These are phyloP conservation scores for Acromyrmex charruanus DNA, from an alignment of 1,140 invertebrate species.

Conservation along the genomic window DNA sequence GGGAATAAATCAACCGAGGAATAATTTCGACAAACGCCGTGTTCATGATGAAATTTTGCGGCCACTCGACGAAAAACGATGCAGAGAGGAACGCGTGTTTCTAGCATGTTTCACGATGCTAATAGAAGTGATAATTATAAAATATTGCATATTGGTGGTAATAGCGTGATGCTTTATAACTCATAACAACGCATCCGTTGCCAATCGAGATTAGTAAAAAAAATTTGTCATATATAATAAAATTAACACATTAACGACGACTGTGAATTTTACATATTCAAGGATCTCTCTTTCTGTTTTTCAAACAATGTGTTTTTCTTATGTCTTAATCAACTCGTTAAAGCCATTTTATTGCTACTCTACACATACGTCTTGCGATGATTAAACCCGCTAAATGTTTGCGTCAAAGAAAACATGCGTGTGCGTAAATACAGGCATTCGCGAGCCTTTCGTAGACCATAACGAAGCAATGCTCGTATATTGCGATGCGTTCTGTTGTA, in stretches of 20 bases:
- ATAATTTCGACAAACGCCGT: slow-evolving; percentile 46
- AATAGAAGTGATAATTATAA: slow-evolving; percentile 73
- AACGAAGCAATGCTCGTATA: neutral
- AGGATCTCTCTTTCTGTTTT: neutral
- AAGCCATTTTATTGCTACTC: slow-evolving; percentile 25
- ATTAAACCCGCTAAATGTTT: slow-evolving; percentile 37
- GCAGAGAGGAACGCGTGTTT: neutral
- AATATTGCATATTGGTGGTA: slow-evolving; percentile 64
- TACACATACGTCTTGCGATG: neutral
- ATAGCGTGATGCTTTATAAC: slow-evolving; percentile 60
- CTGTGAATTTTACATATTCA: slow-evolving; percentile 30
- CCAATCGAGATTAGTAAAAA: neutral
- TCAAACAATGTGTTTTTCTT: slow-evolving; percentile 18
- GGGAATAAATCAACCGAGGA: neutral
- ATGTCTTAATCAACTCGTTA: slow-evolving; percentile 42
- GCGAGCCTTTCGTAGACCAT: neutral
- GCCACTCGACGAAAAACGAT: neutral
- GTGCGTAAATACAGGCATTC: neutral
- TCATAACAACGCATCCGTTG: neutral
- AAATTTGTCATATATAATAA: slow-evolving; percentile 38
- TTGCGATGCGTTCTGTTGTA: slow-evolving; percentile 1
- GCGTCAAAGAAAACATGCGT: neutral
- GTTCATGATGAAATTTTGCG: neutral
- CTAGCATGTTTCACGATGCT: slow-evolving; percentile 8
- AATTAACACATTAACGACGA: slow-evolving; percentile 3